Evolutionary conservation across 2,888 invertebrate species (phyloP).

Genomic region (Hirtodrosophila confusa): DNA sequence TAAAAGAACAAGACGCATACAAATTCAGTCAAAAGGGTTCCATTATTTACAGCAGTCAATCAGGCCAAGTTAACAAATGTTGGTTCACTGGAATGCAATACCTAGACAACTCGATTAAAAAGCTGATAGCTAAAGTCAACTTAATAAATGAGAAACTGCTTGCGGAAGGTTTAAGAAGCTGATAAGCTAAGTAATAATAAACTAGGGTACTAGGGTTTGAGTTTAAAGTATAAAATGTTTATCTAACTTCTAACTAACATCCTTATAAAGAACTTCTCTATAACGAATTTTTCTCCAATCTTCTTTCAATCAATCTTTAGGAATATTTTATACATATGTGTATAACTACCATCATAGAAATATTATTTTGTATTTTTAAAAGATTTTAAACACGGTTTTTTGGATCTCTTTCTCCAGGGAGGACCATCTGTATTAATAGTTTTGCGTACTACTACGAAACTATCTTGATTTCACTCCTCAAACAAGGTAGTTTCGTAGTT

Average conservation of each 20-base stretch:
- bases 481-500: too few relatives aligned
- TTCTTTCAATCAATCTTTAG: too few relatives aligned
- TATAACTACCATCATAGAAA: too few relatives aligned
- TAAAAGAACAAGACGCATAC: conserved; percentile 17
- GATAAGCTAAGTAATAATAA: conserved; percentile 12
- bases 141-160: conserved; percentile 3
- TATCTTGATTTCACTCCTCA: too few relatives aligned
- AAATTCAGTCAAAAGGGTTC: conserved; percentile 29
- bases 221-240: background rate
- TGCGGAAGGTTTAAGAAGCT: background rate
- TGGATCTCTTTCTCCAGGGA: too few relatives aligned
- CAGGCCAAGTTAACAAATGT: conserved; percentile 12
- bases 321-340: too few relatives aligned
- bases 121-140: conserved; percentile 19
- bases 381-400: too few relatives aligned
- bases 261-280: too few relatives aligned
- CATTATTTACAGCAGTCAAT: conserved; percentile 37
- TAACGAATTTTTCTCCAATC: too few relatives aligned
- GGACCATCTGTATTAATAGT: too few relatives aligned
- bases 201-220: background rate
- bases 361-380: too few relatives aligned
- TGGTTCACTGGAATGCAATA: background rate
- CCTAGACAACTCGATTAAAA: background rate
- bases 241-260: background rate
- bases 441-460: too few relatives aligned